phyloP scores from a whole-genome alignment of 2,888 invertebrate species.

The Galerucella pusilla region DNA sequence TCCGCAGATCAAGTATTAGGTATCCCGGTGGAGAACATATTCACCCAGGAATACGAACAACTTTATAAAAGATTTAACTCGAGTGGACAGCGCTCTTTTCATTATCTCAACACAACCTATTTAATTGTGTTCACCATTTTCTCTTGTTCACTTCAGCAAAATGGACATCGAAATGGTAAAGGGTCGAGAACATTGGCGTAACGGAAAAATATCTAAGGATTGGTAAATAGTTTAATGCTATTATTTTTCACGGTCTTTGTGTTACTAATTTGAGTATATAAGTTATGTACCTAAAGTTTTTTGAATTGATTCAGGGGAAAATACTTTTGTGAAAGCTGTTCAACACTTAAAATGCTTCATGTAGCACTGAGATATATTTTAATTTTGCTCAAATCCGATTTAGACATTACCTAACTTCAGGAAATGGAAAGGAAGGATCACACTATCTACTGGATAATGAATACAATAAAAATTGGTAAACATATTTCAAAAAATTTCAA shows the following conservation, averaged over 20 bases:
- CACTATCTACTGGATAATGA: too few species aligned
- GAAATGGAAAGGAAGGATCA: too few species aligned
- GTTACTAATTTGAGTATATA: background rate
- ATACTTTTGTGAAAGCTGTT: too few species aligned
- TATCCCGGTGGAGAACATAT: slow-evolving; percentile 38
- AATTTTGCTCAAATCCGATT: too few species aligned
- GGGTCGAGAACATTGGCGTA: slow-evolving; percentile 35
- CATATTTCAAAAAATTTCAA: too few species aligned
- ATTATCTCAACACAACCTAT: slow-evolving; percentile 63
- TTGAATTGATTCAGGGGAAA: too few species aligned
- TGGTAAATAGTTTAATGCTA: background rate
- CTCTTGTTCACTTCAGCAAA: slow-evolving; percentile 47
- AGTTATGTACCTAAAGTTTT: too few species aligned
- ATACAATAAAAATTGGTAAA: too few species aligned
- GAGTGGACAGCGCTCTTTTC: slow-evolving; percentile 62
- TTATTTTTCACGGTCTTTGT: background rate
- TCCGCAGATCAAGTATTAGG: slow-evolving; percentile 47
- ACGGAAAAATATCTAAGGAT: background rate
- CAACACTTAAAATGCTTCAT: too few species aligned
- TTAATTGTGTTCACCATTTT: slow-evolving; percentile 55
- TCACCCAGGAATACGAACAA: slow-evolving; percentile 55
- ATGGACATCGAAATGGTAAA: slow-evolving; percentile 44
- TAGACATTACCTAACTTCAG: too few species aligned
- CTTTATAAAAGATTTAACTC: slow-evolving; percentile 61
- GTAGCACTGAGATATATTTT: too few species aligned